These are phyloP conservation scores for Anastrepha obliqua DNA, from an alignment of 1,140 invertebrate species.

Conservation along the genomic window DNA sequence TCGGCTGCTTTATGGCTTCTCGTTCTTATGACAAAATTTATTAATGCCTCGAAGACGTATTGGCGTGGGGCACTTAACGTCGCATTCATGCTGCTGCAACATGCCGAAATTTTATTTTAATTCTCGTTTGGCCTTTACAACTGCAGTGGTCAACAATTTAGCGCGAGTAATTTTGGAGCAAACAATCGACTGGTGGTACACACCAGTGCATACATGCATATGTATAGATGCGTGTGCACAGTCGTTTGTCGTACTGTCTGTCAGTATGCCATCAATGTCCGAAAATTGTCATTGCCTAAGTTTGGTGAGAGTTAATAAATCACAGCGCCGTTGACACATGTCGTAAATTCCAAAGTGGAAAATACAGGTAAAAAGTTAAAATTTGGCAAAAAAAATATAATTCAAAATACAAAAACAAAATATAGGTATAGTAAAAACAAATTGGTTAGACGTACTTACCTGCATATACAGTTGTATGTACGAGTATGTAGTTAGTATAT, in stretches of 20 bases:
- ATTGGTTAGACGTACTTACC: not conserved
- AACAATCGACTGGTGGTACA: not conserved
- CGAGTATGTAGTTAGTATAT: not conserved
- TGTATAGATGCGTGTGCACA: not conserved
- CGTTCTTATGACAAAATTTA: conserved; percentile 21
- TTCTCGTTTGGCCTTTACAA: not conserved
- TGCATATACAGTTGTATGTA: not conserved
- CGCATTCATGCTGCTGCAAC: not conserved
- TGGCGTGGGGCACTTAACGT: not conserved
- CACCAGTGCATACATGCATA: too few relatives aligned
- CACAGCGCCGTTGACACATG: conserved; percentile 51
- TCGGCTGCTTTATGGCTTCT: conserved; percentile 27
- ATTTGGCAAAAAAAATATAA: not conserved
- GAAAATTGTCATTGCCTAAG: conserved; percentile 51
- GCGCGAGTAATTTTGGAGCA: conserved; percentile 8
- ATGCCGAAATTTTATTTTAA: not conserved
- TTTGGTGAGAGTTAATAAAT: conserved; percentile 54
- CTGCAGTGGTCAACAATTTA: not conserved
- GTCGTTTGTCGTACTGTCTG: not conserved
- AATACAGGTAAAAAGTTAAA: not conserved
- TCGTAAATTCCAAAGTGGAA: conserved; percentile 51
- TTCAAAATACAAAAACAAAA: not conserved
- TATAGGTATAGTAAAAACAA: not conserved
- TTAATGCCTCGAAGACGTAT: conserved; percentile 35
- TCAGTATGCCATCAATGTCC: conserved; percentile 49